Conservation (phyloP, 2,797 vertebrate species). For the Melanogrammus aeglefinus region DNA sequence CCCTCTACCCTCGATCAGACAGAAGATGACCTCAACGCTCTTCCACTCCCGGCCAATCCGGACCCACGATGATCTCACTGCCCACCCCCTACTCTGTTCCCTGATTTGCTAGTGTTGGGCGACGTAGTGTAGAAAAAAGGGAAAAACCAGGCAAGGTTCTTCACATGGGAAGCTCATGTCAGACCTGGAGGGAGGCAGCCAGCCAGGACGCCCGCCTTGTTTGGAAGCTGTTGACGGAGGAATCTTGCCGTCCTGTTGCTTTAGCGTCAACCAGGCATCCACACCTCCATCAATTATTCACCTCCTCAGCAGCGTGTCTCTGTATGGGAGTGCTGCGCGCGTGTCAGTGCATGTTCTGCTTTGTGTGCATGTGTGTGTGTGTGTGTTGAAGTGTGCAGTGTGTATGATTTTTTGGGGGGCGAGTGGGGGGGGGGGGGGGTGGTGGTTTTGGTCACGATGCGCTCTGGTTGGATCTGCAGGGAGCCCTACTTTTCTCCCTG, state of each 20-base stretch:
- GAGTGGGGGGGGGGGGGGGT: not conserved
- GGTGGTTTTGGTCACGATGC: conserved; percentile 36
- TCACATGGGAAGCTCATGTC: conserved; percentile 75
- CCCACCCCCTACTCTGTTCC: not conserved
- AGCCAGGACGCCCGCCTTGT: conserved; percentile 72
- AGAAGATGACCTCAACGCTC: conserved; percentile 57
- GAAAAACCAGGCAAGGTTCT: conserved; percentile 21
- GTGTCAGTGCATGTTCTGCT: not conserved
- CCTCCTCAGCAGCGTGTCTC: conserved; percentile 48
- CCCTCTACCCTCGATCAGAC: conserved; percentile 73
- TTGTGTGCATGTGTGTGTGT: not conserved
- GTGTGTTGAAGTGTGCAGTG: not conserved
- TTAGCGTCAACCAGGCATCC: conserved; percentile 59
- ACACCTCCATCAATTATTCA: conserved; percentile 82
- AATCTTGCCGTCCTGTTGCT: conserved; percentile 75
- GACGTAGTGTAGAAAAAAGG: not conserved
- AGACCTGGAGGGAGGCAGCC: conserved; percentile 50
- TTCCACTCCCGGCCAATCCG: conserved; percentile 73
- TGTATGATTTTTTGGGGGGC: not conserved
- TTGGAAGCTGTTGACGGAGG: conserved; percentile 83
- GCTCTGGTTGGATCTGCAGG: conserved; percentile 42
- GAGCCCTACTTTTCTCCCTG: conserved; percentile 30
- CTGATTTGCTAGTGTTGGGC: conserved; percentile 74
- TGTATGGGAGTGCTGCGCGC: conserved; percentile 13
- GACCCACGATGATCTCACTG: conserved; percentile 65